Percentiles rank a stretch among this genome's conserved stretches.
Conservation (phyloP, 2,888 invertebrate species). For the Heliconius cydno region DNA sequence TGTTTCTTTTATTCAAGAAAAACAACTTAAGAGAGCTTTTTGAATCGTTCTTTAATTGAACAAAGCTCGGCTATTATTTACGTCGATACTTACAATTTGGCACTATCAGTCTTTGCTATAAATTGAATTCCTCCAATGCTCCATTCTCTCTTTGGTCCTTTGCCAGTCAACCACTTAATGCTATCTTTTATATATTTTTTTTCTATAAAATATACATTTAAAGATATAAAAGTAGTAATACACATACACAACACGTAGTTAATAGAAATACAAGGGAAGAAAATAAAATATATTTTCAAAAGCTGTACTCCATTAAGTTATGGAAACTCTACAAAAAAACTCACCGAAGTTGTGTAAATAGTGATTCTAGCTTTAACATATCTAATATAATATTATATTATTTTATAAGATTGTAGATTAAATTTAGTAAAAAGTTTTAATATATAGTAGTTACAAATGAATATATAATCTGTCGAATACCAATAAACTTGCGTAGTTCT, state of each 20-base stretch:
- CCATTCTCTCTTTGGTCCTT: conserved; percentile 44
- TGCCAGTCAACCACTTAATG: conserved; percentile 48
- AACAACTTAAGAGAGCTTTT: conserved; percentile 2
- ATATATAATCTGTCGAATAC: conserved; percentile 8
- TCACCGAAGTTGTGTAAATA: neutral
- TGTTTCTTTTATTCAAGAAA: neutral
- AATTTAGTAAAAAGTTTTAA: neutral
- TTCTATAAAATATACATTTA: no score
- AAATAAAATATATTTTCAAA: neutral
- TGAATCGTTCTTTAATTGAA: conserved; percentile 44
- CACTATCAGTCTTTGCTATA: conserved; percentile 45
- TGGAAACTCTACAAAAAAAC: neutral
- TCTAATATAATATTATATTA: neutral
- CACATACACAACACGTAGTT: neutral
- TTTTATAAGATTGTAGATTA: neutral
- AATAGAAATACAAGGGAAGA: neutral
- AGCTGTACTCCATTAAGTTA: neutral
- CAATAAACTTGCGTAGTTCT: neutral
- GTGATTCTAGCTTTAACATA: neutral
- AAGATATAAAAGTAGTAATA: no score
- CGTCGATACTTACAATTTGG: conserved; percentile 47
- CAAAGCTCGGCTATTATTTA: conserved; percentile 41
- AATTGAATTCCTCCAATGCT: conserved; percentile 45
- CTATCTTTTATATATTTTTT: conserved; percentile 30
- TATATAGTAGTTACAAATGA: neutral